Percentiles rank a stretch among this genome's conserved stretches.
phyloP scores from a whole-genome alignment of 2,888 invertebrate species.

The Tipula confusa region DNA sequence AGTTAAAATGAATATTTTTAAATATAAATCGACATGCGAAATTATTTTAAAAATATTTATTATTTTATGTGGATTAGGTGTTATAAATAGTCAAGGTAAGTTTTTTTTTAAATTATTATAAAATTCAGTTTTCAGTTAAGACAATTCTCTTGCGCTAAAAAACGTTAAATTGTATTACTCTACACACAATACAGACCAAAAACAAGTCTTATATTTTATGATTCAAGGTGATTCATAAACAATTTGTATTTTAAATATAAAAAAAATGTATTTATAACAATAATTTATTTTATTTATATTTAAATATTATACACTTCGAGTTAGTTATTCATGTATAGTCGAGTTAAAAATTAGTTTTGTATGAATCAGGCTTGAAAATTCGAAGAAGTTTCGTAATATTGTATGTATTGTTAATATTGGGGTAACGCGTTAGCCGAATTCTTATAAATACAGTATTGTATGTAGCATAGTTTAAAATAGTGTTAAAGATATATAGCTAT shows the following conservation, averaged over 20 bases:
- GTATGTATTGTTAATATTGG: background rate
- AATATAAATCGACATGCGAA: background rate
- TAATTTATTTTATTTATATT: background rate
- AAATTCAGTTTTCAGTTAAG: background rate
- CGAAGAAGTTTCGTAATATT: background rate
- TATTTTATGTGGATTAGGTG: slow-evolving; percentile 29
- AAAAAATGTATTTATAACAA: background rate
- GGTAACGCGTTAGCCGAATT: background rate
- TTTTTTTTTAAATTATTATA: background rate
- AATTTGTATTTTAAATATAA: background rate
- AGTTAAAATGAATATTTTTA: background rate
- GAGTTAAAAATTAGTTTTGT: background rate
- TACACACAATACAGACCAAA: background rate
- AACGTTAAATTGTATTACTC: background rate
- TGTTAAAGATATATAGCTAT: no score
- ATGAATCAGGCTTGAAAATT: background rate
- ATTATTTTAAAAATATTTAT: background rate
- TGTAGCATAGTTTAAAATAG: background rate
- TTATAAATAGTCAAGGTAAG: slow-evolving; percentile 30
- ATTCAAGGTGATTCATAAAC: slow-evolving; percentile 1
- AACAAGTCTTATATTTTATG: background rate
- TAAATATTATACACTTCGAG: background rate
- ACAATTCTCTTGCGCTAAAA: background rate
- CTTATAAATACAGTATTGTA: background rate
- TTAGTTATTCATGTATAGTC: background rate